These are phyloP conservation scores for Tragelaphus buxtoni DNA, from an alignment of 2,113 vertebrate species.

Conservation along the genomic window DNA sequence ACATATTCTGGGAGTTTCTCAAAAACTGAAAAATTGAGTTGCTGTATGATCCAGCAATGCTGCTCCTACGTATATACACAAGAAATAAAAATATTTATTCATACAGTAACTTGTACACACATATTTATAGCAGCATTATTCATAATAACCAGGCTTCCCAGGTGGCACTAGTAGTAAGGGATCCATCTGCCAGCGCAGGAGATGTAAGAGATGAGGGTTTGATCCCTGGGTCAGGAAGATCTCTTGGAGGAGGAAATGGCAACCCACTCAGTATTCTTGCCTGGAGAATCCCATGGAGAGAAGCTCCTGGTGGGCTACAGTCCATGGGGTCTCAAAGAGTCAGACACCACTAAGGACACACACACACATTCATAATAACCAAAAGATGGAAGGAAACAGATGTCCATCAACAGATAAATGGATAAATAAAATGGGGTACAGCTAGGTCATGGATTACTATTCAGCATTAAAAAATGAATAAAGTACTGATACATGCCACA, in stretches of 20 bases:
- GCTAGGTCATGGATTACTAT: not conserved
- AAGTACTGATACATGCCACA: not conserved
- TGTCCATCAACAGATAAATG: not conserved
- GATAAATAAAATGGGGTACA: not conserved
- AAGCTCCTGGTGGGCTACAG: not conserved
- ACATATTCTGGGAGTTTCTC: not conserved
- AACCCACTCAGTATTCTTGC: not conserved
- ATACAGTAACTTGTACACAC: not conserved
- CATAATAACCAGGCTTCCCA: not conserved
- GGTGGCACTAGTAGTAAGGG: not conserved
- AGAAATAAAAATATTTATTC: not conserved
- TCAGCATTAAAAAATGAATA: not conserved
- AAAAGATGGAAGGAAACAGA: not conserved
- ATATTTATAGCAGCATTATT: not conserved
- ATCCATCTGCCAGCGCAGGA: not conserved
- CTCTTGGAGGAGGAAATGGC: not conserved
- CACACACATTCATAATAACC: not conserved
- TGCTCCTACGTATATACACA: not conserved
- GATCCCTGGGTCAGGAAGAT: not conserved
- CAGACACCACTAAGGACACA: not conserved
- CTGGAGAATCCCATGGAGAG: not conserved
- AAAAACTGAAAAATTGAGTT: not conserved
- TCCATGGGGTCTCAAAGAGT: not conserved
- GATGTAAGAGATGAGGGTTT: not conserved
- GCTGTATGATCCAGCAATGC: not conserved